A percentile compares a stretch with the other conserved stretches of the same genome.
These are phyloP conservation scores for Pogonognathellus flavescens DNA, from an alignment of 1,140 invertebrate genomes.

Conservation along the genomic window DNA sequence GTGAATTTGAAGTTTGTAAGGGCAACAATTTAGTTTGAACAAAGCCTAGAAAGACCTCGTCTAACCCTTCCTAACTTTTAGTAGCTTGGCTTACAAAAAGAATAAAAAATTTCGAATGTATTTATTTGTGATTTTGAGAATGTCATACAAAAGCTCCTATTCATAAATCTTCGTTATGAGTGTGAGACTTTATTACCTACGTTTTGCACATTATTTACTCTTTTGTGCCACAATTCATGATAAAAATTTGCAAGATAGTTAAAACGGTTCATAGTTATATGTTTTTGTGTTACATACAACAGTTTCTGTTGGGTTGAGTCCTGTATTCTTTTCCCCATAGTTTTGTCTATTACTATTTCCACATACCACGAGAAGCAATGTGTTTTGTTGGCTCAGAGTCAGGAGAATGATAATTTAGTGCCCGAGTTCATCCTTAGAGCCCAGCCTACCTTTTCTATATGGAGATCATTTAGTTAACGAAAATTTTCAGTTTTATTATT, in stretches of 20 bases:
- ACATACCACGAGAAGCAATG: neutral
- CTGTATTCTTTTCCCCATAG: neutral
- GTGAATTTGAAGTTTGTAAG: constrained; percentile 39
- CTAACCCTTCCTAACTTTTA: neutral
- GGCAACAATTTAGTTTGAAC: neutral
- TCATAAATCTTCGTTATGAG: too few relatives aligned
- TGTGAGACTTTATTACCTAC: too few relatives aligned
- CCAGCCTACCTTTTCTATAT: constrained; percentile 45
- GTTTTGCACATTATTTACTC: too few relatives aligned
- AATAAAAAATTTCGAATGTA: neutral
- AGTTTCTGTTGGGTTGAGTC: neutral
- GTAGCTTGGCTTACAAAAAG: neutral
- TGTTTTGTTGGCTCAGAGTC: constrained; percentile 26
- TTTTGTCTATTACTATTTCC: neutral
- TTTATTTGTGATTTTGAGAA: neutral
- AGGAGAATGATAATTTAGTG: constrained; percentile 46
- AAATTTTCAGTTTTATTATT: constrained; percentile 37
- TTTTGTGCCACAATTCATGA: too few relatives aligned
- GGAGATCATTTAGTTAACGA: constrained; percentile 35
- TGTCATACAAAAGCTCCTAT: neutral
- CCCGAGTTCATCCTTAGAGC: constrained; percentile 33
- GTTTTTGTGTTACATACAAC: neutral
- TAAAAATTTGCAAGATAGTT: too few relatives aligned
- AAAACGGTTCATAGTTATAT: too few relatives aligned
- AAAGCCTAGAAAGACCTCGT: constrained; percentile 6